Evolutionary conservation across 1,140 invertebrate genomes (phyloP).

Genomic region (Panagrolaimus sp.): DNA sequence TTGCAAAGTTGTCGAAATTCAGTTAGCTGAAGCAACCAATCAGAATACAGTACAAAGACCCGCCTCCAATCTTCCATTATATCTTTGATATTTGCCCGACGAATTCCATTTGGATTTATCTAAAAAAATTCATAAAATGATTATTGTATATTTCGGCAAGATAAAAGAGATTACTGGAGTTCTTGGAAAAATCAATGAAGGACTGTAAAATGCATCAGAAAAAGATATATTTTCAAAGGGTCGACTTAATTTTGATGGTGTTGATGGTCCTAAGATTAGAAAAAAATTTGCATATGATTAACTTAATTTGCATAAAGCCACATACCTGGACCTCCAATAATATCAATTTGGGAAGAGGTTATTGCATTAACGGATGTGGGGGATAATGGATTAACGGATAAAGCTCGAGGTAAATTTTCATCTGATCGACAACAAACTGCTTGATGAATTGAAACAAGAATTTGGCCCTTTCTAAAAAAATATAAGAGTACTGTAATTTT

Average conservation of each 20-base stretch:
- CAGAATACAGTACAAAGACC: not conserved
- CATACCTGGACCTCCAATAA: no score
- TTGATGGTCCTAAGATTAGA: no score
- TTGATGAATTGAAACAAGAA: no score
- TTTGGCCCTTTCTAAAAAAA: no score
- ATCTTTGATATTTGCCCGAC: not conserved
- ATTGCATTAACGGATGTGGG: no score
- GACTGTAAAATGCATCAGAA: not conserved
- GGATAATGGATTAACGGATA: no score
- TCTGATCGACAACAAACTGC: no score
- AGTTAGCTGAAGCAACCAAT: not conserved
- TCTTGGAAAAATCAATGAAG: not conserved
- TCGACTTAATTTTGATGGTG: not conserved
- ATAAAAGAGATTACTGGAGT: not conserved
- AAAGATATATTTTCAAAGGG: not conserved
- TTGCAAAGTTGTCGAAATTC: slow-evolving; percentile 4
- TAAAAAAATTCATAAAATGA: not conserved
- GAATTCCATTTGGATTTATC: not conserved
- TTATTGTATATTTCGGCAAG: not conserved
- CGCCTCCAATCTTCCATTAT: not conserved
- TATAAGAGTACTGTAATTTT: no score
- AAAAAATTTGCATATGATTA: no score
- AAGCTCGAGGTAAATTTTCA: no score
- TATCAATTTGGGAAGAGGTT: no score
- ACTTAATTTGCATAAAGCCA: no score